phyloP scores from a whole-genome alignment of 1,140 invertebrate genomes.

The Gryon sp. region DNA sequence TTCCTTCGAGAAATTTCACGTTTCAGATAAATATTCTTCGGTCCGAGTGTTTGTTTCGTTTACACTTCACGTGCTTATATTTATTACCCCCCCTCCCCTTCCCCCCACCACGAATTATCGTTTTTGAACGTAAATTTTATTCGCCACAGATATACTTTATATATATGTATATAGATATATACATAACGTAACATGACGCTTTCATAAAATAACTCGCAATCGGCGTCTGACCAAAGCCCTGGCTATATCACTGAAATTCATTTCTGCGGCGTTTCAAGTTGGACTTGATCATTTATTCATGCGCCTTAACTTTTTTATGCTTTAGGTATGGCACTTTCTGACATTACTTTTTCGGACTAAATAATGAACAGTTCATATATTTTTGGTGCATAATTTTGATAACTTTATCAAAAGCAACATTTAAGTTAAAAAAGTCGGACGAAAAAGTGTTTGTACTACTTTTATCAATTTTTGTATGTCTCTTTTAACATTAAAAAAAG shows the following conservation, averaged over 20 bases:
- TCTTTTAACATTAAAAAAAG: no score
- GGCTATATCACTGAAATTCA: conserved; percentile 32
- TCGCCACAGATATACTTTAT: no score
- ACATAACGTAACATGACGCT: not conserved
- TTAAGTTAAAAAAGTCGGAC: no score
- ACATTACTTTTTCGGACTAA: no score
- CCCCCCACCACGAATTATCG: conserved; percentile 1
- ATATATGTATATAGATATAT: not conserved
- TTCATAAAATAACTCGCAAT: no score
- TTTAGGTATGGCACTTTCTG: no score
- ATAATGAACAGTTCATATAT: no score
- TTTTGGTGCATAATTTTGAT: no score
- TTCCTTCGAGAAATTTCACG: conserved; percentile 11
- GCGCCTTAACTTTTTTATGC: not conserved
- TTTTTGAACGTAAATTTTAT: not conserved
- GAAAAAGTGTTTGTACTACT: no score
- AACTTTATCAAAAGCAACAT: no score
- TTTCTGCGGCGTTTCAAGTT: conserved; percentile 3
- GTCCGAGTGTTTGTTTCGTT: conserved; percentile 1
- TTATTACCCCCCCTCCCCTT: no score
- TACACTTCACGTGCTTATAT: conserved; percentile 4
- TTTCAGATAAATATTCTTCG: conserved; percentile 18
- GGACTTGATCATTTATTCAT: conserved; percentile 6
- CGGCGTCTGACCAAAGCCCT: conserved; percentile 32
- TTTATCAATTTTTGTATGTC: no score